phyloP scores from a whole-genome alignment of 92 coral and sea anemone species.

The Parazoanthus atlanticus region DNA sequence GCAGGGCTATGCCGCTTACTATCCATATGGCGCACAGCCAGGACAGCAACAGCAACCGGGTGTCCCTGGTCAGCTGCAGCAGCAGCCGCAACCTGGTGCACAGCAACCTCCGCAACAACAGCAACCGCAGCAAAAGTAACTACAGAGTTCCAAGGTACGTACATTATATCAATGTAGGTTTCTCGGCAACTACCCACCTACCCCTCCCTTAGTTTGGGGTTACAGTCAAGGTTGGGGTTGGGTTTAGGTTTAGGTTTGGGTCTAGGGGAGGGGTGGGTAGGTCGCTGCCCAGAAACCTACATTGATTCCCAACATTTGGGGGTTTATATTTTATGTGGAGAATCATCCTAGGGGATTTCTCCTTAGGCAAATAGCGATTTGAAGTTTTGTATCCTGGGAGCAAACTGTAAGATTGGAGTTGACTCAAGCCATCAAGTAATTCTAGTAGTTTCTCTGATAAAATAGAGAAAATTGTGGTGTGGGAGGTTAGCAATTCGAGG shows the following conservation, averaged over 20 bases:
- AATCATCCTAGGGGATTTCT: neutral
- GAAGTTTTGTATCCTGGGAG: neutral
- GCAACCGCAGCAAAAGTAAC: conserved; percentile 7
- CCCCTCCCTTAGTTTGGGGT: too few species aligned
- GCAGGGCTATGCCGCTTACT: conserved; percentile 72
- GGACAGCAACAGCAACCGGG: conserved; percentile 71
- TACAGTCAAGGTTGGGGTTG: too few species aligned
- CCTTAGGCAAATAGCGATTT: too few species aligned
- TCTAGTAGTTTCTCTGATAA: too few species aligned
- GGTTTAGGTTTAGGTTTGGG: too few species aligned
- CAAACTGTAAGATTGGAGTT: neutral
- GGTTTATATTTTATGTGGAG: neutral
- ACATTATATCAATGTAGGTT: neutral
- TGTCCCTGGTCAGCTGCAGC: conserved; percentile 19
- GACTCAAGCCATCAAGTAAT: neutral
- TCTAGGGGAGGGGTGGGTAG: too few species aligned
- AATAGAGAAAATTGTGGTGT: too few species aligned
- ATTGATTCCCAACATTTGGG: neutral
- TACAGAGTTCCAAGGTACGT: neutral
- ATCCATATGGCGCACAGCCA: conserved; percentile 73
- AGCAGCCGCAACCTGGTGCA: conserved; percentile 7
- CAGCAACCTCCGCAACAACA: conserved; percentile 8
- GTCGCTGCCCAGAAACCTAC: too few species aligned
- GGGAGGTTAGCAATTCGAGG: too few species aligned
- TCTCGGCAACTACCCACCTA: too few species aligned